Evolutionary conservation across 2,888 invertebrate genomes (phyloP).

Genomic region (Heliconius charithonia): DNA sequence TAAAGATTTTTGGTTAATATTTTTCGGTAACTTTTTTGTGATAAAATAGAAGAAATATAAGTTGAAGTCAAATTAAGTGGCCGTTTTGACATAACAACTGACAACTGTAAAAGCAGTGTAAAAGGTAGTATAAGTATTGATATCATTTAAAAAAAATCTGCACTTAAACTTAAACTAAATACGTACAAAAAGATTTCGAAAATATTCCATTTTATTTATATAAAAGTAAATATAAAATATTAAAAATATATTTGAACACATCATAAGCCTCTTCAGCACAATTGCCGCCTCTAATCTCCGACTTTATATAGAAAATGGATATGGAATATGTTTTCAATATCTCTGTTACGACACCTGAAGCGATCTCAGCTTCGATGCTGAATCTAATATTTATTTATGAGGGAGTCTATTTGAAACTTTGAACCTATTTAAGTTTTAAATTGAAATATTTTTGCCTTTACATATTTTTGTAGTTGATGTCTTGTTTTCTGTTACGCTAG

Average conservation of each 20-base stretch:
- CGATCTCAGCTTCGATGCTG: conserved; percentile 10
- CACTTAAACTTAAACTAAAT: background rate
- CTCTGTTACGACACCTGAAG: conserved; percentile 24
- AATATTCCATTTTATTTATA: background rate
- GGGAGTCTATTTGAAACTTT: conserved; percentile 23
- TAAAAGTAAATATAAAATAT: background rate
- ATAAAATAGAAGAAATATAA: background rate
- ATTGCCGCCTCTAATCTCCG: conserved; percentile 30
- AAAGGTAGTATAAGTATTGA: no score
- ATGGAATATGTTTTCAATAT: conserved; percentile 35
- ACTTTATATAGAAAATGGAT: conserved; percentile 34
- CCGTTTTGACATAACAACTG: background rate
- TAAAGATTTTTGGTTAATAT: background rate
- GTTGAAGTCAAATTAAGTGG: background rate
- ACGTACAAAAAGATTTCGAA: background rate
- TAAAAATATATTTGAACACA: background rate
- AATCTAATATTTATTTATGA: conserved; percentile 33
- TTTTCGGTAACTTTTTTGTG: background rate
- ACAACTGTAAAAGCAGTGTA: no score
- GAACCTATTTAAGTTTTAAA: conserved; percentile 23
- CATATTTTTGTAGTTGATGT: background rate
- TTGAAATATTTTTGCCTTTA: conserved; percentile 23
- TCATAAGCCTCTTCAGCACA: conserved; percentile 9
- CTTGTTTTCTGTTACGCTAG: background rate
- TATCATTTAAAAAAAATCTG: no score